Base-by-base conservation (phyloP, 2,888 invertebrate genomes). In the Drosophila imparisetae region DNA sequence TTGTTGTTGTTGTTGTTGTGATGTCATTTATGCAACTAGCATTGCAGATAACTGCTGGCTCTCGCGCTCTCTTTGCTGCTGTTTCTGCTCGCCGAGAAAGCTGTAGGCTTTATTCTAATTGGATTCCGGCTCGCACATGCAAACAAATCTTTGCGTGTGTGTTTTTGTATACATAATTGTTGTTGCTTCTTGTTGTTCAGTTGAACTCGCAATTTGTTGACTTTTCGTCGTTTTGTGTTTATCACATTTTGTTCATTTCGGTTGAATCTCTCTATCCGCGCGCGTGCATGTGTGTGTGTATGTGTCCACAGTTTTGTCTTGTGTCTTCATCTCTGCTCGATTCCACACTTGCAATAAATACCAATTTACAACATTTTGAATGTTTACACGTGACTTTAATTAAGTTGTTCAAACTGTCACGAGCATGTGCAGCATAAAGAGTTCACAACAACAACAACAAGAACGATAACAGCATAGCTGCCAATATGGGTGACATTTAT, bases 311-410 rank as follows among this genome's bases (percentile, higher is more conserved):
- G 63, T 55, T 58, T 72, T 50, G 49, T 55, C 65, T 65, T 34
- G 34, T 49, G 34, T 55, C 48, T 60, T 70, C 36, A 58, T 55
- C 53, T 79, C 66, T 67, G 53, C 66, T 61, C 61, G 45, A 15
- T 69, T 69, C 64, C 42, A 58, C 69, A 36, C 72, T 76, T 72
- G 75, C 80, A 84, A 84, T 89, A 84, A 86, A 81, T 81, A 76
- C 89, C 87, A 84, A 84, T 89, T 84, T 84, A 84, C 87, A 78
- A 68, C 74, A 78, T 87, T 83, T 85, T 60, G 66, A 75, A 75
- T 73, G 67, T 78, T 83, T 88, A 86, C 90, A 88, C 90, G 85
- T 89, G 85, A 86, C 90, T 85, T 85, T 78, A 75, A 83, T 85
- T 76, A 74, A 70, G 75, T 73, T 78, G 72, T 72, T 75, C 67